A percentile compares a stretch with the other conserved stretches of the same genome.
phyloP scores from a whole-genome alignment of 2,797 vertebrate species.

The Hemibagrus guttatus region DNA sequence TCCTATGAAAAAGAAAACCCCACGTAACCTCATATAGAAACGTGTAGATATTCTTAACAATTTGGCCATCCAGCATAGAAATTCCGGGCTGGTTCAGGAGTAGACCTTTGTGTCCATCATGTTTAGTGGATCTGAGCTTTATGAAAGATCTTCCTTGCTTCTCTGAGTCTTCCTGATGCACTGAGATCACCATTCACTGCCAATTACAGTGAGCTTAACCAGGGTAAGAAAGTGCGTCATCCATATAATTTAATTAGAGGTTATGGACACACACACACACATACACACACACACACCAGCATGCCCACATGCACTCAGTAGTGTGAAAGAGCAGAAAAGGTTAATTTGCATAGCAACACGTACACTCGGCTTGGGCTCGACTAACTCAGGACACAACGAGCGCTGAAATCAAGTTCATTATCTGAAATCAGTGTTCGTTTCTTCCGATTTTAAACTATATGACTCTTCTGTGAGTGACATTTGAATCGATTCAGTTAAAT shows the following conservation, averaged over 20 bases:
- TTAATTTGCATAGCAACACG: conserved; percentile 58
- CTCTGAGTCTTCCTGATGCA: conserved; percentile 62
- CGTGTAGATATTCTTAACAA: conserved; percentile 25
- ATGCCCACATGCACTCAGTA: conserved; percentile 61
- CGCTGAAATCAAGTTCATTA: conserved; percentile 41
- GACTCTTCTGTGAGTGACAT: not conserved
- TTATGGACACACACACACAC: conserved; percentile 63
- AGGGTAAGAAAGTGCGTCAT: conserved; percentile 83
- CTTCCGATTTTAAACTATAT: not conserved
- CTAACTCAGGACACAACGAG: conserved; percentile 47
- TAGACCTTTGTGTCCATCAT: conserved; percentile 53
- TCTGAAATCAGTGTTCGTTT: not conserved
- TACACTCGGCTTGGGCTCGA: conserved; percentile 51
- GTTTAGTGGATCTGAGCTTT: conserved; percentile 60
- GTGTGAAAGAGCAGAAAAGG: conserved; percentile 54
- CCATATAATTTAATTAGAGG: conserved; percentile 81
- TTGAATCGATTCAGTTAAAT: not conserved
- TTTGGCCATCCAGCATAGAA: conserved; percentile 55
- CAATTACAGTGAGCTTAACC: conserved; percentile 84
- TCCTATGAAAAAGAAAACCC: too few species aligned
- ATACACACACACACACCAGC: conserved; percentile 67
- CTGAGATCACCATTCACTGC: conserved; percentile 75
- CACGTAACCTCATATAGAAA: not conserved
- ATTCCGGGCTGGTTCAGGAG: conserved; percentile 71
- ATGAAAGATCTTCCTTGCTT: conserved; percentile 71